These are phyloP conservation scores for Macrobrachium rosenbergii DNA, from an alignment of 1,140 invertebrate genomes.

Conservation along the genomic window DNA sequence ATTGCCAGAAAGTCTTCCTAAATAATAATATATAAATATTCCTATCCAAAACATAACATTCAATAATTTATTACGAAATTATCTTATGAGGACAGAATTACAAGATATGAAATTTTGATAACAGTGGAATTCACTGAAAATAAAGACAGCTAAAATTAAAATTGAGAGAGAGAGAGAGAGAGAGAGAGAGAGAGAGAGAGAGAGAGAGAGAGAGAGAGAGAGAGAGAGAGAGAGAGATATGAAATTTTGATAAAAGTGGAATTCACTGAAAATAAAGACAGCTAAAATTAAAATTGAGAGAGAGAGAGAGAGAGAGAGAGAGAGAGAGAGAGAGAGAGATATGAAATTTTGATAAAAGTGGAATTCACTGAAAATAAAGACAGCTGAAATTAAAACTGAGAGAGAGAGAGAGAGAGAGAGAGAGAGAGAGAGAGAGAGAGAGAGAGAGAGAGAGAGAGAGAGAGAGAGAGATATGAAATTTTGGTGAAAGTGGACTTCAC, in stretches of 20 bases:
- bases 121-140: not conserved
- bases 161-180: not conserved
- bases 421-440: not conserved
- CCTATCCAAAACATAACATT: too few relatives aligned
- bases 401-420: not conserved
- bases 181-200: not conserved
- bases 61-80: too few relatives aligned
- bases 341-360: not conserved
- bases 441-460: not conserved
- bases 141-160: not conserved
- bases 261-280: not conserved
- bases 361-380: not conserved
- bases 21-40: too few relatives aligned
- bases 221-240: not conserved
- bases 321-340: not conserved
- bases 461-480: not conserved
- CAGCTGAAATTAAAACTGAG: not conserved
- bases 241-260: not conserved
- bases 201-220: not conserved
- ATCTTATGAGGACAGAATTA: too few relatives aligned
- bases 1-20: too few relatives aligned
- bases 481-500: too few relatives aligned
- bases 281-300: not conserved
- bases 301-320: not conserved
- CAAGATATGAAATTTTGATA: not conserved